Conservation (phyloP, 2,113 vertebrate species). For the Hemicordylus capensis region DNA sequence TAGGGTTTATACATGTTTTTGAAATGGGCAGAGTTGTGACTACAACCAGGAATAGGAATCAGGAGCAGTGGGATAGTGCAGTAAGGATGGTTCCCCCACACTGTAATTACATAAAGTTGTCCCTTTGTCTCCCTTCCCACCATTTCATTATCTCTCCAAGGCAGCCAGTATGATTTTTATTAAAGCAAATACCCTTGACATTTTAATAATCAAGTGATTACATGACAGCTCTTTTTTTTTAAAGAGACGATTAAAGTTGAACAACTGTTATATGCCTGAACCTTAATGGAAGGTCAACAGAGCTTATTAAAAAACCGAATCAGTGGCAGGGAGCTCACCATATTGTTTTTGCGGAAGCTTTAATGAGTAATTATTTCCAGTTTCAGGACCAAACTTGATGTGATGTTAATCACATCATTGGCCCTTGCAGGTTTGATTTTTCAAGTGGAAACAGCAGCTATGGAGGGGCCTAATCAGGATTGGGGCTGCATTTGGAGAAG, state of each 20-base stretch:
- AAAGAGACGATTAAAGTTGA: neutral
- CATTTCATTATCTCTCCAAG: conserved; percentile 27
- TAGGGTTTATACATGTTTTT: neutral
- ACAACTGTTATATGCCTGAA: conserved; percentile 9
- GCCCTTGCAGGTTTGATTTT: too few species aligned
- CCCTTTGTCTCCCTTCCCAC: neutral
- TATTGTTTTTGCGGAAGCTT: neutral
- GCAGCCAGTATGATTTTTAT: conserved; percentile 8
- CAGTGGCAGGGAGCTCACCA: neutral
- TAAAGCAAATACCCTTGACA: conserved; percentile 32
- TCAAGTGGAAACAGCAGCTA: too few species aligned
- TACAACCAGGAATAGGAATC: neutral
- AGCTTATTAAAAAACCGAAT: conserved; percentile 2
- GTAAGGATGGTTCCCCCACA: neutral
- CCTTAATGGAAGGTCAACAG: conserved; percentile 14
- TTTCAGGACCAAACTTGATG: neutral
- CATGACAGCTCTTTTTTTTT: neutral
- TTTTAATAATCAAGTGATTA: conserved; percentile 28
- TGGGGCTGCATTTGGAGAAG: too few species aligned
- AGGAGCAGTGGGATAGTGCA: neutral
- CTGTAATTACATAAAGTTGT: neutral
- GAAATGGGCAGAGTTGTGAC: neutral
- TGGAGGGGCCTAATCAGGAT: too few species aligned
- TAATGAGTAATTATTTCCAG: neutral
- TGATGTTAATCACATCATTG: too few species aligned